These are phyloP conservation scores for Erebia palarica DNA, from an alignment of 2,888 invertebrate genomes.

Conservation along the genomic window DNA sequence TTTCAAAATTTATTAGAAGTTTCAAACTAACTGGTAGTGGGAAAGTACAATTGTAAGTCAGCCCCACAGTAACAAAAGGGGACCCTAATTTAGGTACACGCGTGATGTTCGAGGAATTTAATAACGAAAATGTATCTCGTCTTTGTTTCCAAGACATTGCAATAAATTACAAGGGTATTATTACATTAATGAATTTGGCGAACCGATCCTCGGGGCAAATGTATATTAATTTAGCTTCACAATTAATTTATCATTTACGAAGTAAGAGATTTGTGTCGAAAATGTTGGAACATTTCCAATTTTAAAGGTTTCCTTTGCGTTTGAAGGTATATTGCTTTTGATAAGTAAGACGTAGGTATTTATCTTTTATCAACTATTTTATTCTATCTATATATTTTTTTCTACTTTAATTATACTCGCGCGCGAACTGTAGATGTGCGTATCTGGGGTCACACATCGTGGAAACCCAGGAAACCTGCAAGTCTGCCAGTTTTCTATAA, in stretches of 20 bases:
- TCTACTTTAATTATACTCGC: too few relatives aligned
- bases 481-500: too few relatives aligned
- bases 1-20: slow-evolving; percentile 13
- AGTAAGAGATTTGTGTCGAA: slow-evolving; percentile 11
- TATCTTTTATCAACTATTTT: not conserved
- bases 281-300: slow-evolving; percentile 14
- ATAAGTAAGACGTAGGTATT: not conserved
- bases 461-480: too few relatives aligned
- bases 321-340: not conserved
- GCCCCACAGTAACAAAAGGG: slow-evolving; percentile 13
- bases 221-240: slow-evolving; percentile 35
- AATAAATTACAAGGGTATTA: slow-evolving; percentile 54
- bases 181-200: slow-evolving; percentile 49
- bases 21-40: not conserved
- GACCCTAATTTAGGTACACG: slow-evolving; percentile 27
- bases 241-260: slow-evolving; percentile 33
- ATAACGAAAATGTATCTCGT: slow-evolving; percentile 52
- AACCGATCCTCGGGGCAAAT: slow-evolving; percentile 33
- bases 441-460: too few relatives aligned
- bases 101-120: slow-evolving; percentile 50
- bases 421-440: too few relatives aligned
- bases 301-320: not conserved
- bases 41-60: slow-evolving; percentile 10
- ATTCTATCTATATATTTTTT: not conserved
- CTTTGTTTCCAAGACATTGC: slow-evolving; percentile 53